phyloP scores from a whole-genome alignment of 2,888 invertebrate genomes.

The Eurois occulta region DNA sequence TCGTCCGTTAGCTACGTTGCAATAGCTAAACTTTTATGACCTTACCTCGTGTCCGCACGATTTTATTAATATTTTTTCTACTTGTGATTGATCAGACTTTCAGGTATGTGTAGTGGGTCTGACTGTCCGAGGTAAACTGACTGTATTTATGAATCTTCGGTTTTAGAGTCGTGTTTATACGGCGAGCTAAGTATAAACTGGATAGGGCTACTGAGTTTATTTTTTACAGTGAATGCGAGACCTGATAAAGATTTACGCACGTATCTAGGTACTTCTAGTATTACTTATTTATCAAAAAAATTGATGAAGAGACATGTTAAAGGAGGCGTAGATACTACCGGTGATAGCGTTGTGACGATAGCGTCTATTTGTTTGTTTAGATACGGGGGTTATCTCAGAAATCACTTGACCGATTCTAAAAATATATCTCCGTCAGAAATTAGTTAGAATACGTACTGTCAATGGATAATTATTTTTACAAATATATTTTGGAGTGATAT shows the following conservation, averaged over 20 bases:
- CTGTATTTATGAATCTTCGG: not conserved
- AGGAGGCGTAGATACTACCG: not conserved
- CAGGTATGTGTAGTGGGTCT: too few species aligned
- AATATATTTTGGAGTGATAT: not conserved
- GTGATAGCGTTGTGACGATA: conserved; percentile 1
- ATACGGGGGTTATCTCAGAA: conserved; percentile 29
- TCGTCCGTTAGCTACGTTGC: not conserved
- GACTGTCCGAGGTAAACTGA: not conserved
- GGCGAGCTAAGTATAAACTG: too few species aligned
- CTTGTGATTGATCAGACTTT: not conserved
- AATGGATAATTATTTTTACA: not conserved
- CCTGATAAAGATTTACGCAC: not conserved
- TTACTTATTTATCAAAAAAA: not conserved
- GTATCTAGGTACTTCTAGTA: not conserved
- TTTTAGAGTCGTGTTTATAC: too few species aligned
- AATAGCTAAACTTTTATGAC: not conserved
- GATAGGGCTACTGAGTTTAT: not conserved
- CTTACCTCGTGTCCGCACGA: too few species aligned
- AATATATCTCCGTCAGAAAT: not conserved
- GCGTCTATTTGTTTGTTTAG: conserved; percentile 9
- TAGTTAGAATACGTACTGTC: not conserved
- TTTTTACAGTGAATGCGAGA: not conserved
- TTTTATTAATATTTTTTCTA: too few species aligned
- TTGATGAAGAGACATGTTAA: not conserved
- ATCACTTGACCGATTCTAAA: conserved; percentile 18